A percentile compares a stretch with the other conserved stretches of the same genome.
These are phyloP conservation scores for Cynodonichthys magdalenae DNA, from an alignment of 2,797 vertebrate genomes.

Conservation along the genomic window DNA sequence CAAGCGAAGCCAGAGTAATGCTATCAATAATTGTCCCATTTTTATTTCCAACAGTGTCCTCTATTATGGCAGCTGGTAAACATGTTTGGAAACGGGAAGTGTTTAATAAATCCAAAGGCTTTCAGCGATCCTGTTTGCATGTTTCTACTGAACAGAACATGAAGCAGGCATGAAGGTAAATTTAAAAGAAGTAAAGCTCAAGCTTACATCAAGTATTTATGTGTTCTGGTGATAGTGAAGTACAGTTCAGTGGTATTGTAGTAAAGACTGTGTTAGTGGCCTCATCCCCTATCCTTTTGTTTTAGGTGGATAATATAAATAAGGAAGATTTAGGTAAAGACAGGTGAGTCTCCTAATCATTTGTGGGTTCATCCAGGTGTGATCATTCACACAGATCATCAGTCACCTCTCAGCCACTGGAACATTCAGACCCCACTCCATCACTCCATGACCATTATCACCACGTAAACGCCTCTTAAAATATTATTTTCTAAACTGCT, in stretches of 20 bases:
- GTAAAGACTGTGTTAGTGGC: constrained; percentile 57
- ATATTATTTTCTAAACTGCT: neutral
- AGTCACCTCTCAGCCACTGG: constrained; percentile 39
- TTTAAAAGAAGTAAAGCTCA: no score
- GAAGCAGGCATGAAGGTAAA: constrained; percentile 77
- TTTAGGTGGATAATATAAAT: constrained; percentile 86
- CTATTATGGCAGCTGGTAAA: constrained; percentile 75
- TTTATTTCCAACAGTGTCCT: constrained; percentile 59
- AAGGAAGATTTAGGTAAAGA: constrained; percentile 85
- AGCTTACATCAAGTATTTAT: constrained; percentile 12
- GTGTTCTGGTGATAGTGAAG: constrained; percentile 49
- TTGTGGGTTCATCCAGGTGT: constrained; percentile 45
- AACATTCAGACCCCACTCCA: constrained; percentile 31
- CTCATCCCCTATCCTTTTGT: constrained; percentile 80
- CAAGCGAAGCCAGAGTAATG: neutral
- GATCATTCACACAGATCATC: constrained; percentile 50
- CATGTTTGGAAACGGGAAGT: constrained; percentile 59
- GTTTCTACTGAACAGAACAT: constrained; percentile 78
- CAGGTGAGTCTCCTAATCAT: constrained; percentile 77
- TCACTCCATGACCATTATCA: constrained; percentile 50
- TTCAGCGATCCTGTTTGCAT: constrained; percentile 59
- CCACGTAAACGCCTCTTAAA: constrained; percentile 22
- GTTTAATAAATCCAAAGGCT: constrained; percentile 63
- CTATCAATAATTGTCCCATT: neutral
- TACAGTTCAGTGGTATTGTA: constrained; percentile 49